These are phyloP conservation scores for Microplitis mediator DNA, from an alignment of 1,140 invertebrate species.

Conservation along the genomic window DNA sequence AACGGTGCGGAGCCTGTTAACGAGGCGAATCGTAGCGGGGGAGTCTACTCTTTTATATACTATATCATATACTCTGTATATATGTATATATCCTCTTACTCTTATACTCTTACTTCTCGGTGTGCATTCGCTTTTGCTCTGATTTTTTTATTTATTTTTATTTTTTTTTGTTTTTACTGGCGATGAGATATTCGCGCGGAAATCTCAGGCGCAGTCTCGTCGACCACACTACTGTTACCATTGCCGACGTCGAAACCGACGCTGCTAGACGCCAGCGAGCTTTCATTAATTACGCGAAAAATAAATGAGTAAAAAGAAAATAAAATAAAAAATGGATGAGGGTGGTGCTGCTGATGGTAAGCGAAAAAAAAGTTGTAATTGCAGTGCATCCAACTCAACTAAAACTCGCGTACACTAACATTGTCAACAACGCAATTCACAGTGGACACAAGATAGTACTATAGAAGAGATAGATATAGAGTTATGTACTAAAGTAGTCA, in stretches of 20 bases:
- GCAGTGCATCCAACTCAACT: constrained; percentile 11
- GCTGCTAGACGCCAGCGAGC: neutral
- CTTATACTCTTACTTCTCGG: too few relatives aligned
- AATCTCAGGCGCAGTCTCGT: constrained; percentile 2
- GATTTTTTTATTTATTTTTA: neutral
- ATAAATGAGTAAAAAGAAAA: constrained; percentile 18
- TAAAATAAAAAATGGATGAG: constrained; percentile 12
- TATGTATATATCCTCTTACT: too few relatives aligned
- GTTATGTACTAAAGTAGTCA: too few relatives aligned
- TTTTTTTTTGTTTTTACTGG: neutral
- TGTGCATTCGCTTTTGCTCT: neutral
- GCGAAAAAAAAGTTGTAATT: constrained; percentile 30
- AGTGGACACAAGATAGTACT: constrained; percentile 20
- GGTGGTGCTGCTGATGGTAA: neutral
- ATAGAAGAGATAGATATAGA: too few relatives aligned
- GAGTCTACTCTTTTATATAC: neutral
- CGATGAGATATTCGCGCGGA: neutral
- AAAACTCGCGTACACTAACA: neutral
- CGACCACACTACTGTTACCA: neutral
- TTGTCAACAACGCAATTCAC: neutral
- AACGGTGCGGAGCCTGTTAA: constrained; percentile 15
- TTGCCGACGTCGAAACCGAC: neutral
- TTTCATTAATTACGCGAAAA: constrained; percentile 32
- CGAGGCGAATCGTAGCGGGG: constrained; percentile 4
- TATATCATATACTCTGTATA: neutral